phyloP scores from a whole-genome alignment of 2,888 invertebrate species.

The Ethmia dodecea region DNA sequence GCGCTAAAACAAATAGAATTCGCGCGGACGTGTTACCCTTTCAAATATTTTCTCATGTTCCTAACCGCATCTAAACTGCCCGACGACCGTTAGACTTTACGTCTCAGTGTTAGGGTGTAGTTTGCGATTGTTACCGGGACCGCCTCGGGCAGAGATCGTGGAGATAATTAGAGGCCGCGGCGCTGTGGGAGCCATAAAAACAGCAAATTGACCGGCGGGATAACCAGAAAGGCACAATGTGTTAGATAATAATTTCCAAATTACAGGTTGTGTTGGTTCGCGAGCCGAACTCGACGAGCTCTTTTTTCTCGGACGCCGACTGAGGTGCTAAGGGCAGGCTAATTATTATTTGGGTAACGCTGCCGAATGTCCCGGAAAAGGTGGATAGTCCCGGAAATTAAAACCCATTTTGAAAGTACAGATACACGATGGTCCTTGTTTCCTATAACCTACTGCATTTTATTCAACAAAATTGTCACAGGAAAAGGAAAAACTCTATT shows the following conservation, averaged over 20 bases:
- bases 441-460: too few species aligned
- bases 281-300: conserved; percentile 56
- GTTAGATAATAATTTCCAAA: conserved; percentile 79
- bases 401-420: too few species aligned
- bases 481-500: too few species aligned
- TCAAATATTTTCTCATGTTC: conserved; percentile 68
- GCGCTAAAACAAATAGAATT: conserved; percentile 72
- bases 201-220: conserved; percentile 78
- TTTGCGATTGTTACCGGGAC: conserved; percentile 17
- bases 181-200: conserved; percentile 77
- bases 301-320: conserved; percentile 67
- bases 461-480: too few species aligned
- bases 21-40: conserved; percentile 59
- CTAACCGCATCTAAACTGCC: conserved; percentile 38
- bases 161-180: conserved; percentile 75
- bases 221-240: conserved; percentile 78
- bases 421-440: too few species aligned
- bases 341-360: conserved; percentile 76
- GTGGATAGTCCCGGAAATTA: too few species aligned
- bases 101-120: conserved; percentile 21
- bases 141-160: conserved; percentile 71
- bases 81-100: conserved; percentile 26
- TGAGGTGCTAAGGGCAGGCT: conserved; percentile 76
- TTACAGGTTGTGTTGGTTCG: conserved; percentile 75
- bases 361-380: too few species aligned